Evolutionary conservation across 2,113 vertebrate genomes (phyloP).

Genomic region (Vanacampus margaritifer): DNA sequence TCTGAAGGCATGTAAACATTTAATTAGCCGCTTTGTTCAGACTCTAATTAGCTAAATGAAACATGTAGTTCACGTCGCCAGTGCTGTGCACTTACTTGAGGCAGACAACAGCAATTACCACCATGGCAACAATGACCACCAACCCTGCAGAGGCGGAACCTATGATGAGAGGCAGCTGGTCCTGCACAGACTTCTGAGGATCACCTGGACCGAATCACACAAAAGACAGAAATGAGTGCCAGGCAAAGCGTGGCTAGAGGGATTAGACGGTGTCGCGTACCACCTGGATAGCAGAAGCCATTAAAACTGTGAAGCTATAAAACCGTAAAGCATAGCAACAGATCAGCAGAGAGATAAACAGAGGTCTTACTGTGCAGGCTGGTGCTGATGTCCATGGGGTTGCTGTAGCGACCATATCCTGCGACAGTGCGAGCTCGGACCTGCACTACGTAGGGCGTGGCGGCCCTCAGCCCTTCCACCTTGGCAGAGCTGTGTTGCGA

Average conservation of each 20-base stretch:
- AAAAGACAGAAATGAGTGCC: slow-evolving; percentile 27
- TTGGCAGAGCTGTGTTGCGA: slow-evolving; percentile 90
- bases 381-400: slow-evolving; percentile 88
- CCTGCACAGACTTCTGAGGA: slow-evolving; percentile 86
- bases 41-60: slow-evolving; percentile 42
- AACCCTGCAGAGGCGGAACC: slow-evolving; percentile 89
- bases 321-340: slow-evolving; percentile 21
- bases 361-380: slow-evolving; percentile 71
- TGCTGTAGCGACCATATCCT: slow-evolving; percentile 91
- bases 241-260: slow-evolving; percentile 1
- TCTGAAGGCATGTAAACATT: slow-evolving; percentile 46
- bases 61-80: slow-evolving; percentile 30
- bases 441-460: slow-evolving; percentile 87
- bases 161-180: slow-evolving; percentile 92
- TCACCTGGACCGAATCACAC: slow-evolving; percentile 62
- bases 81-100: slow-evolving; percentile 81
- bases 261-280: slow-evolving; percentile 21
- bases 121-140: slow-evolving; percentile 88
- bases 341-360: slow-evolving; percentile 11
- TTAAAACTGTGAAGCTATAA: slow-evolving; percentile 37
- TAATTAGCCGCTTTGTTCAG: slow-evolving; percentile 50
- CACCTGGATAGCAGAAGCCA: slow-evolving; percentile 31
- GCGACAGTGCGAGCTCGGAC: slow-evolving; percentile 93
- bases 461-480: slow-evolving; percentile 85
- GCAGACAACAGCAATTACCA: slow-evolving; percentile 92